Percentiles rank a stretch among this genome's conserved stretches.
These are phyloP conservation scores for Phlogophora meticulosa DNA, from an alignment of 2,888 invertebrate genomes.

Conservation along the genomic window DNA sequence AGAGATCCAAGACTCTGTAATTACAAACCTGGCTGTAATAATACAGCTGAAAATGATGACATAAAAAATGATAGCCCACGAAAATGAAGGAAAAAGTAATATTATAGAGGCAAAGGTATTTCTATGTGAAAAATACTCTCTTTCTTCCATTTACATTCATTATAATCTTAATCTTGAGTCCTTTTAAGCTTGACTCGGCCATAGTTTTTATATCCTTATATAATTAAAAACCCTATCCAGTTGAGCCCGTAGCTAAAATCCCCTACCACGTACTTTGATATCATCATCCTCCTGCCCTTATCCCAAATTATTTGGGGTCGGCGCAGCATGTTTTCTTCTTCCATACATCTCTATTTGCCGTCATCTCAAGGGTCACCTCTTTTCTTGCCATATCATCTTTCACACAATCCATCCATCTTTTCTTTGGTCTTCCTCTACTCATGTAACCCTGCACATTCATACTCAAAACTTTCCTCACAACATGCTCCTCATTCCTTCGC, in stretches of 20 bases:
- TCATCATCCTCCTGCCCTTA: too few relatives aligned
- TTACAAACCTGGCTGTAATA: conserved; percentile 54
- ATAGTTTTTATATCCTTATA: conserved; percentile 75
- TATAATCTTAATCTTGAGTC: conserved; percentile 70
- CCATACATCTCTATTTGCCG: too few relatives aligned
- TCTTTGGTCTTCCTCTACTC: too few relatives aligned
- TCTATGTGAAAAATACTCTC: conserved; percentile 54
- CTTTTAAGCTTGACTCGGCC: conserved; percentile 64
- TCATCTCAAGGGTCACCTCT: too few relatives aligned
- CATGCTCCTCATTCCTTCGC: too few relatives aligned
- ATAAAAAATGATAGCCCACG: conserved; percentile 58
- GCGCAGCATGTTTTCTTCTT: too few relatives aligned
- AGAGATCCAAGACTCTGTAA: conserved; percentile 43
- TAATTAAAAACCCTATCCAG: conserved; percentile 77
- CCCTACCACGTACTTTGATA: conserved; percentile 69
- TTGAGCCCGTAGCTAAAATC: conserved; percentile 55
- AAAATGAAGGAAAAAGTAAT: conserved; percentile 57
- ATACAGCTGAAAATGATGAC: conserved; percentile 54
- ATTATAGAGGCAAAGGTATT: conserved; percentile 45
- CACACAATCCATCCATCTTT: too few relatives aligned
- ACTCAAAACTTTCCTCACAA: too few relatives aligned
- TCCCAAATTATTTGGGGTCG: too few relatives aligned
- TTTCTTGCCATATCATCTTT: too few relatives aligned
- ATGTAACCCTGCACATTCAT: too few relatives aligned
- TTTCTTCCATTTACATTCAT: conserved; percentile 68